Base-by-base conservation (phyloP, 2,113 vertebrate genomes). In the Nothocercus nigrocapillus region DNA sequence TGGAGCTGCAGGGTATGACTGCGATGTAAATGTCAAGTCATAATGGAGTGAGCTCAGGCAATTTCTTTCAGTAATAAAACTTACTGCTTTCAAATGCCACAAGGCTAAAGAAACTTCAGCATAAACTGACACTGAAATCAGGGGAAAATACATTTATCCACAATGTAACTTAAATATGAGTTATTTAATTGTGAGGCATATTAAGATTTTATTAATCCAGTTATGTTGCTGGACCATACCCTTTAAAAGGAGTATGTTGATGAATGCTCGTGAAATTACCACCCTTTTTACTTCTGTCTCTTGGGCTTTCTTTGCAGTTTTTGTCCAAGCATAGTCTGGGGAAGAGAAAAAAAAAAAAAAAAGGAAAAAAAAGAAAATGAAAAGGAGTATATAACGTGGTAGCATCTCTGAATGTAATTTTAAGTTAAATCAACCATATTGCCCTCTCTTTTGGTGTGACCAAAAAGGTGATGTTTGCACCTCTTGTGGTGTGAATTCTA, bases 11-110 rank as follows among this genome's bases (percentile, higher is more conserved):
- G 90, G 95, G 90, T 95, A n/a, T 66, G 90, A 53, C 93, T 95
- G 92, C 1, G 27, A 90, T 94, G 92, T 94, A 97, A 97, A 96
- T 97, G 94, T 94, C 94, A 97, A 84, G 58, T 88, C 94, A 90
- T 96, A 96, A 95, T 96, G 88, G 93, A 82, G 58, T 90, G 88
- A 94, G 88, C 88, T 93, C 66, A 84, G 83, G 80, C 94, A 94
- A 89, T 96, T 95, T 89, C 78, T 93, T 76, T 92, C 49, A 54
- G 95, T 96, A 95, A 89, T 96, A 94, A 95, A 96, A 94, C 93
- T 96, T 76, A 40, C 92, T 84, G 53, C 28, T 95, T 96, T 96
- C 66, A 94, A 97, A 96, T 93, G 93, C 95, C 88, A 95, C 69
- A 34, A 89, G 93, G 85, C 88, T 96, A 93, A 90, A 86, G 85